phyloP scores from a whole-genome alignment of 2,797 vertebrate species.

The Anguilla marmorata region DNA sequence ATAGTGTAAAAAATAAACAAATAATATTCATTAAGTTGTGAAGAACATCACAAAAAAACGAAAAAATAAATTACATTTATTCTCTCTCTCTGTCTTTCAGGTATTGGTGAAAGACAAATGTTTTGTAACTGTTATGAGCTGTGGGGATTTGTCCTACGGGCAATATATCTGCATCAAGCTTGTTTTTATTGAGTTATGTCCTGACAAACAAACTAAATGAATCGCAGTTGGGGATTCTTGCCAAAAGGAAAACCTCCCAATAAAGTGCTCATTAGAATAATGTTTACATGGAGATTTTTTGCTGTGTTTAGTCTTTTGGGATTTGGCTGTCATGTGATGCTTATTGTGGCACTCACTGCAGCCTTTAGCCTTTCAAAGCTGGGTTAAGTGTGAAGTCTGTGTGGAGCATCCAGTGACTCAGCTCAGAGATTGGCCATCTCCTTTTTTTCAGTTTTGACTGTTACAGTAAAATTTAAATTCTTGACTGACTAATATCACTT shows the following conservation, averaged over 20 bases:
- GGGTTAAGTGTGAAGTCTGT: background rate
- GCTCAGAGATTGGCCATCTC: background rate
- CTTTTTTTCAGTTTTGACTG: background rate
- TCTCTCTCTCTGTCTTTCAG: background rate
- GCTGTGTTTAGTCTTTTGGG: background rate
- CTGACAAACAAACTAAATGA: conserved; percentile 4
- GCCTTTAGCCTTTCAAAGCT: background rate
- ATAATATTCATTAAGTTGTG: no score
- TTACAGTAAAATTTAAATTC: background rate
- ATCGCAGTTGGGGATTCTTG: background rate
- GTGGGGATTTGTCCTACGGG: background rate
- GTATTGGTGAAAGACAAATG: background rate
- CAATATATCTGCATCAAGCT: background rate
- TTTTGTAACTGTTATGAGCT: background rate
- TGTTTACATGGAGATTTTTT: conserved; percentile 3
- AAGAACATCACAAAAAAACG: no score
- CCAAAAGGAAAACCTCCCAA: background rate
- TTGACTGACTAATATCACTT: background rate
- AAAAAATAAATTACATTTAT: no score
- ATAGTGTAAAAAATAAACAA: no score
- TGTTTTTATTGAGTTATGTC: background rate
- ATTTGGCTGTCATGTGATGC: background rate
- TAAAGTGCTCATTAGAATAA: background rate
- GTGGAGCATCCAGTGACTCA: background rate
- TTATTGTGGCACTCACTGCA: background rate